Percentiles rank a stretch among this genome's conserved stretches.
Conservation (phyloP, 2,113 vertebrate species). For the Ictalurus furcatus region DNA sequence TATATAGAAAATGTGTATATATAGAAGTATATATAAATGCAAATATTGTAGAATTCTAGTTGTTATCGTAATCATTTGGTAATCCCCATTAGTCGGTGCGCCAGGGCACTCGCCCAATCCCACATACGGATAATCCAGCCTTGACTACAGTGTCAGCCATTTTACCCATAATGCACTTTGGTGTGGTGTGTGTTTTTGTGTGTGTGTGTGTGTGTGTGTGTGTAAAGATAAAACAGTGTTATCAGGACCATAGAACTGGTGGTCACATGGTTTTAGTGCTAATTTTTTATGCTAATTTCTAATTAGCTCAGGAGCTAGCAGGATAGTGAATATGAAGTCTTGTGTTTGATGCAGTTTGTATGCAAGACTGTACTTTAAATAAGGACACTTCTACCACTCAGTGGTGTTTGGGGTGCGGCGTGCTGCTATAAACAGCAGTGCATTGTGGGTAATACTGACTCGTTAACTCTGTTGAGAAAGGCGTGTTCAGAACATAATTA, state of each 20-base stretch:
- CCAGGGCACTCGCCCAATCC: too few species aligned
- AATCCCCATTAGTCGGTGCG: too few species aligned
- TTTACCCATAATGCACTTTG: neutral
- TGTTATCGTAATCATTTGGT: too few species aligned
- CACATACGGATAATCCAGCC: too few species aligned
- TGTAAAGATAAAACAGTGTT: neutral
- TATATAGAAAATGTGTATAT: too few species aligned
- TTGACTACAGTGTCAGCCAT: neutral
- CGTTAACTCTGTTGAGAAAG: neutral
- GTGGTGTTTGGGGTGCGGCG: neutral
- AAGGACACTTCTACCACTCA: neutral
- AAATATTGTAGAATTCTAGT: too few species aligned
- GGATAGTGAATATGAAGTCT: neutral
- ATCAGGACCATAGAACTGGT: neutral
- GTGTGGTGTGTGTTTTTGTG: neutral
- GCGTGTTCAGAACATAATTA: constrained; percentile 7
- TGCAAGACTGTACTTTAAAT: neutral
- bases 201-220: neutral
- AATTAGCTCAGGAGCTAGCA: too few species aligned
- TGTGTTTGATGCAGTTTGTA: neutral
- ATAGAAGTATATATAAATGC: too few species aligned
- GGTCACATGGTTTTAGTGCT: too few species aligned
- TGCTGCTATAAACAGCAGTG: neutral
- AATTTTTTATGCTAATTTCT: too few species aligned
- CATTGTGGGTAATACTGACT: constrained; percentile 24